A percentile compares a stretch with the other conserved stretches of the same genome.
Evolutionary conservation across 2,888 invertebrate genomes (phyloP).

Genomic region (Dasypolia templi): DNA sequence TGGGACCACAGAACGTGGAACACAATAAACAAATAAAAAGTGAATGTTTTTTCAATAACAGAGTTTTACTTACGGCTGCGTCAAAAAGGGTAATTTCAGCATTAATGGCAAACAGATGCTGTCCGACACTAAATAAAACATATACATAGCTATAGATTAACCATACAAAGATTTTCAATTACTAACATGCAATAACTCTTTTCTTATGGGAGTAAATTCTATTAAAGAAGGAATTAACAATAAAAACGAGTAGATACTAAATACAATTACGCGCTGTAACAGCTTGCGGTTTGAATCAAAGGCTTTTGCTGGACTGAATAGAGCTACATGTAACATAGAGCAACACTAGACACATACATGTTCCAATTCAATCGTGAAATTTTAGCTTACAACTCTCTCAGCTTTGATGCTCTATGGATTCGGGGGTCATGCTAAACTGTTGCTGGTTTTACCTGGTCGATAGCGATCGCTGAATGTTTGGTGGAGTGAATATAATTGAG

Average conservation of each 20-base stretch:
- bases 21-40: background rate
- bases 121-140: background rate
- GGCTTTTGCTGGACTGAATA: constrained; percentile 25
- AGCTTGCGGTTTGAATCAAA: constrained; percentile 35
- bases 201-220: constrained; percentile 26
- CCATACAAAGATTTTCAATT: constrained; percentile 10
- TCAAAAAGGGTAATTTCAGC: background rate
- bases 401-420: constrained; percentile 33
- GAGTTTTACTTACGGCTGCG: background rate
- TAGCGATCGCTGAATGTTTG: constrained; percentile 12
- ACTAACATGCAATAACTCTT: constrained; percentile 18
- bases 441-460: constrained; percentile 17
- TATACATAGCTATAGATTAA: background rate
- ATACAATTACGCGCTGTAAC: constrained; percentile 47
- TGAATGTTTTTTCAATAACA: background rate
- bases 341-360: constrained; percentile 4
- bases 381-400: constrained; percentile 13
- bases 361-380: constrained; percentile 40
- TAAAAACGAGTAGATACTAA: constrained; percentile 30
- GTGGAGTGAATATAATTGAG: constrained; percentile 10
- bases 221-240: constrained; percentile 43
- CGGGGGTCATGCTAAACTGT: constrained; percentile 18
- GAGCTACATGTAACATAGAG: background rate
- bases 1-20: background rate
- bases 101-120: background rate